phyloP scores from a whole-genome alignment of 2,113 vertebrate genomes.

The Pluvialis apricaria region DNA sequence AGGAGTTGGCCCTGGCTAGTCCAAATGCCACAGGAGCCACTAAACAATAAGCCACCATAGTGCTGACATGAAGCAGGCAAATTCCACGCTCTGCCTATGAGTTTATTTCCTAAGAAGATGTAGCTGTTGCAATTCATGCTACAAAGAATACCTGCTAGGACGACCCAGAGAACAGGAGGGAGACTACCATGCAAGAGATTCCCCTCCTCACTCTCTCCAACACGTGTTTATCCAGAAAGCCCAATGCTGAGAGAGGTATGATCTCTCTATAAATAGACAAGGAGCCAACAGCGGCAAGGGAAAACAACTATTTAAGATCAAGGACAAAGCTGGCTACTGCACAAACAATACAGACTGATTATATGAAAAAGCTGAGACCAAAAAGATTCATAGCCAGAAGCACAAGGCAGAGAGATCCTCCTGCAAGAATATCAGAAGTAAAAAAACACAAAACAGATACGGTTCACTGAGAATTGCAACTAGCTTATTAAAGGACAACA shows the following conservation, averaged over 20 bases:
- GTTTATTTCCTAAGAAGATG: background rate
- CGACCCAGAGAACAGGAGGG: background rate
- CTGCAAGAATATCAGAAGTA: background rate
- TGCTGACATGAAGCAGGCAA: background rate
- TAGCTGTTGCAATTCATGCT: background rate
- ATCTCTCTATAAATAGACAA: constrained; percentile 60
- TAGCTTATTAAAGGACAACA: background rate
- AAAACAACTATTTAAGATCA: constrained; percentile 58
- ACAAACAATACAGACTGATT: background rate
- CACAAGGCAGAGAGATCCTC: background rate
- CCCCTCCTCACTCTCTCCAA: background rate
- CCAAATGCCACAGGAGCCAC: background rate
- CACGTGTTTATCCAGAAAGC: constrained; percentile 25
- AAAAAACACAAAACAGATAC: background rate
- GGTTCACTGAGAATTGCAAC: background rate
- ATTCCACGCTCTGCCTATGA: background rate
- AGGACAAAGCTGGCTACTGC: constrained; percentile 48
- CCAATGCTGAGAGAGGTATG: constrained; percentile 10
- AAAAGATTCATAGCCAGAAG: background rate
- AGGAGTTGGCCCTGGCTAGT: background rate
- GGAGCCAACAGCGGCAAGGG: constrained; percentile 44
- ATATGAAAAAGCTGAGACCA: background rate
- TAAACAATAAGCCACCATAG: background rate
- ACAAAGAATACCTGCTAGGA: background rate
- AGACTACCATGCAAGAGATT: background rate